Evolutionary conservation across 2,888 invertebrate species (phyloP).

Genomic region (Microctonus aethiopoides): DNA sequence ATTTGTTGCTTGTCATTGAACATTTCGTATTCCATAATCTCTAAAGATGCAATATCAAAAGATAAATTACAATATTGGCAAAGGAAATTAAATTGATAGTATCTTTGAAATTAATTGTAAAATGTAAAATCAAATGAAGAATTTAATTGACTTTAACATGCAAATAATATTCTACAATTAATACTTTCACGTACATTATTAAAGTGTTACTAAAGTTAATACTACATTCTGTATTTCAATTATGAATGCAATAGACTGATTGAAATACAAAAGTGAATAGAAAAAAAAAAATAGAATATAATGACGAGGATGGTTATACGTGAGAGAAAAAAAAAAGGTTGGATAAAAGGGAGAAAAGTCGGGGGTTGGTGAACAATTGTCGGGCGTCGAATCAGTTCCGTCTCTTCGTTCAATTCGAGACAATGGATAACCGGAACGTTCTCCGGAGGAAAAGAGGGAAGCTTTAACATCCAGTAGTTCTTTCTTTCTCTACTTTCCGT

Average conservation of each 20-base stretch:
- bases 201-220: too few species aligned
- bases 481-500: background rate
- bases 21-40: background rate
- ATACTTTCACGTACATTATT: too few species aligned
- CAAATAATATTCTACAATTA: too few species aligned
- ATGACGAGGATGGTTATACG: background rate
- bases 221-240: background rate
- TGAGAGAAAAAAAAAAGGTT: background rate
- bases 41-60: background rate
- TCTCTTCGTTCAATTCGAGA: slow-evolving; percentile 24
- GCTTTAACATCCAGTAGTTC: slow-evolving; percentile 9
- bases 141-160: too few species aligned
- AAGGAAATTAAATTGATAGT: too few species aligned
- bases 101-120: background rate
- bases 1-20: background rate
- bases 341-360: slow-evolving; percentile 19
- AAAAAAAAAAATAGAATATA: background rate
- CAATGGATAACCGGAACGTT: slow-evolving; percentile 26
- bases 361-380: slow-evolving; percentile 23
- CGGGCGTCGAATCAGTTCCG: slow-evolving; percentile 29
- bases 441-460: slow-evolving; percentile 16
- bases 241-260: background rate
- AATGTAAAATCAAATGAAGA: too few species aligned
- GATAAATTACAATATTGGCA: background rate
- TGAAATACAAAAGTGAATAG: background rate